Evolutionary conservation across 1,140 invertebrate genomes (phyloP).

Genomic region (Nephila pilipes): DNA sequence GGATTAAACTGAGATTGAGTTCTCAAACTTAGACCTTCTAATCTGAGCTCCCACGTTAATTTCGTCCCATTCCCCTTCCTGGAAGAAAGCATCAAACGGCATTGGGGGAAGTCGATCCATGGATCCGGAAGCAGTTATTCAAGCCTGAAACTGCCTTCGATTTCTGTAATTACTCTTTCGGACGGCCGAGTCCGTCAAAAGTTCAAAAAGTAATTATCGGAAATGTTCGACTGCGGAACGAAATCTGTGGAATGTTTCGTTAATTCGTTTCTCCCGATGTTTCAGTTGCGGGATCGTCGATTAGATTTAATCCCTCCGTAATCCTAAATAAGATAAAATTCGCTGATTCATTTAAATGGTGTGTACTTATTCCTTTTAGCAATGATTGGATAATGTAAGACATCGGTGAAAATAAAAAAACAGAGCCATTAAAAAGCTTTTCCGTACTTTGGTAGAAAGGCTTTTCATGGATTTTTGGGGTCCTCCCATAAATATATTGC

Average conservation of each 20-base stretch:
- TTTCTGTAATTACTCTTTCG: slow-evolving; percentile 41
- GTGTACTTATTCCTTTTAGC: background rate
- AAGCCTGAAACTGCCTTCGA: slow-evolving; percentile 21
- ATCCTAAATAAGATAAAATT: background rate
- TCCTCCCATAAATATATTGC: too few species aligned
- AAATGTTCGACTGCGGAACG: background rate
- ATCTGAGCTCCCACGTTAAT: too few species aligned
- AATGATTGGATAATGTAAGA: background rate
- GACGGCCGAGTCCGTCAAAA: background rate
- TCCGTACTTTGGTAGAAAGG: too few species aligned
- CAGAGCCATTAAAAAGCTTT: too few species aligned
- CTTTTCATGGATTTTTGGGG: too few species aligned
- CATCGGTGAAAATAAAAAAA: background rate
- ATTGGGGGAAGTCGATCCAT: background rate
- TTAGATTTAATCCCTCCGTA: background rate
- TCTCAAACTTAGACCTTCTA: too few species aligned
- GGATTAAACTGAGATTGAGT: background rate
- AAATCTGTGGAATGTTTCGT: background rate
- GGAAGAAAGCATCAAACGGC: background rate
- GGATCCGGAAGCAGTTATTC: background rate
- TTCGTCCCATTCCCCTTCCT: background rate
- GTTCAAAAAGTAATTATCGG: slow-evolving; percentile 33
- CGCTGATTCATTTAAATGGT: background rate
- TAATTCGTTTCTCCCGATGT: background rate
- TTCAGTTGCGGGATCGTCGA: background rate